Base-by-base conservation (phyloP, 2,113 vertebrate species). In the Chlamydotis undulata region DNA sequence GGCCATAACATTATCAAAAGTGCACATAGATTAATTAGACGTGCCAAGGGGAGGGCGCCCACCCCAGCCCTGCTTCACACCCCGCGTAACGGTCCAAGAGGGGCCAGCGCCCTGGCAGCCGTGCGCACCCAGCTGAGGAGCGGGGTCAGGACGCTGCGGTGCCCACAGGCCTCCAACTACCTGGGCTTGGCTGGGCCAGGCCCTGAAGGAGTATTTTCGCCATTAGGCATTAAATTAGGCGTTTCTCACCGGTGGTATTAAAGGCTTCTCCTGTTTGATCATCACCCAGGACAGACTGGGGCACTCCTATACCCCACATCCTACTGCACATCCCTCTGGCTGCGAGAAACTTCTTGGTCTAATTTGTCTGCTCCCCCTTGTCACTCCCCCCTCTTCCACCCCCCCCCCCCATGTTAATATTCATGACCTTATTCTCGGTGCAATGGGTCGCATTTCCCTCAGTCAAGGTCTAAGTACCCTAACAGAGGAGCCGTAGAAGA, bases 211-310 rank as follows among this genome's bases (percentile, higher is more conserved):
- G 14, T 25, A 14, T 35, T 49, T 61, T 23, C 31, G 37, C 22
- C 25, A 6, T n/a, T 21, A 24, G 19, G n/a, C 31, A 49, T 65
- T 76, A 75, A 35, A 75, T 25, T 5, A 41, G 35, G 24, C 28
- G 65, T 89, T 89, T 89, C 13, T 59, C 19, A 28, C 7, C 28
- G 45, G 28, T 4, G n/a, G 7, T 33, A 43, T 24, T 35, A 53
- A 65, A 56, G 10, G 7, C 10, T 10, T 47, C 61, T 61, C 37
- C 56, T 56, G 9, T 22, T 45, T 12, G 6, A 26, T 28, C 0
- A 0, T 12, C 26, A 59, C 49, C 14, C 25, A 6, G 0, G 1
- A 22, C 8, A 19, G 31, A 39, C 0, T 21, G 11, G 26, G 31
- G n/a, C 10, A 7, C 12, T 41, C 14, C 19, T 6, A 3, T 45